Conservation (phyloP, 2,888 invertebrate genomes). For the Drosophila algonquin region DNA sequence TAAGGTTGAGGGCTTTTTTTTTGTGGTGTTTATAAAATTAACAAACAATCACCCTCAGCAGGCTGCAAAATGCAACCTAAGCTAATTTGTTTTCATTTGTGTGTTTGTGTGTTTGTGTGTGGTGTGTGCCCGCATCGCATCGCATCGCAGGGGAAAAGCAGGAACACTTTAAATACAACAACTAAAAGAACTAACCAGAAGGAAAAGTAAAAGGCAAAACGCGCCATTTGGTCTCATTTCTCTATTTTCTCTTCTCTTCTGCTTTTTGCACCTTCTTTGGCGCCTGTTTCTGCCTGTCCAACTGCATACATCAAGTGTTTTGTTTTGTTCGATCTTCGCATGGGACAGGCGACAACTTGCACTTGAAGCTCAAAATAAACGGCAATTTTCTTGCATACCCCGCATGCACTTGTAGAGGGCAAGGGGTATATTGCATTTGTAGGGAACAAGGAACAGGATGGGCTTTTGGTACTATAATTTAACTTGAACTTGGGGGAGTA, state of each 20-base stretch:
- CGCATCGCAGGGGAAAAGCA: constrained; percentile 2
- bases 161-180: constrained; percentile 8
- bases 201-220: constrained; percentile 19
- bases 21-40: constrained; percentile 46
- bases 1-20: constrained; percentile 16
- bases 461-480: too few species aligned
- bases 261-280: constrained; percentile 11
- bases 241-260: constrained; percentile 9
- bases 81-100: constrained; percentile 49
- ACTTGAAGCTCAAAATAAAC: constrained; percentile 70
- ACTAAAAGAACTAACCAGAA: constrained; percentile 19
- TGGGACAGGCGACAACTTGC: constrained; percentile 42
- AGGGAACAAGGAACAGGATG: not conserved
- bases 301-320: constrained; percentile 47
- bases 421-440: not conserved
- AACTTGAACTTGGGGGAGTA: too few species aligned
- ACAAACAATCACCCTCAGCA: constrained; percentile 43
- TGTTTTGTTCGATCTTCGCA: constrained; percentile 51
- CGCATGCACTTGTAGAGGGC: not conserved
- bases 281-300: constrained; percentile 12
- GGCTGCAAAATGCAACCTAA: constrained; percentile 38
- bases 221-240: constrained; percentile 51
- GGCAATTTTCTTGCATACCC: constrained; percentile 32
- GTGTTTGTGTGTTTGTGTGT: constrained; percentile 24
- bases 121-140: constrained; percentile 22